Base-by-base conservation (phyloP, 2,888 invertebrate genomes). In the Apamea monoglypha region DNA sequence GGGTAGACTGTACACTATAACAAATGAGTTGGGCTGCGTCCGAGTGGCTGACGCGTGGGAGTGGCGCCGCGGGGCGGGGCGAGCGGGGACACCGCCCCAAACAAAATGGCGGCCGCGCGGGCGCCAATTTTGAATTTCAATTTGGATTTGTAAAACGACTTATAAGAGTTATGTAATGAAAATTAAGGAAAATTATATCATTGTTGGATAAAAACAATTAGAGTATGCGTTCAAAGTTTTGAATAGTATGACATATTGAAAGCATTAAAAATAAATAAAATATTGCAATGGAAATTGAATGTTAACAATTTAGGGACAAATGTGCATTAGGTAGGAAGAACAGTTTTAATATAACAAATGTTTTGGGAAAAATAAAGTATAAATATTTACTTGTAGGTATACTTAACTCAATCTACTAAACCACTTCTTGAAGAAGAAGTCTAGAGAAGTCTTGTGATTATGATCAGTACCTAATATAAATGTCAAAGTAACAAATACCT, bases 41-140 rank as follows among this genome's bases (percentile, higher is more conserved):
- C 94, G 96, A 96, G 96, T 96, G 94, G 93, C 93, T 94, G 93
- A 87, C 90, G 93, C 94, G 93, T 93, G 94, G 96, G 97, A 94
- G 96, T 95, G 96, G 96, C 95, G 90, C 94, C 91, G 93, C 93
- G 95, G 95, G 97, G 97, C 97, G 96, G 96, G 94, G 95, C 97
- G 89, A 84, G 94, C 93, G 94, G 95, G 96, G 96, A 92, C 92
- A 92, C 96, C 97, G 97, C 97, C 97, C 96, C 92, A 96, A 97
- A 97, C 97, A 97, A 97, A 97, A 97, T 97, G 97, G 97, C 97
- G 95, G 95, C 95, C 92, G 94, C 94, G 94, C 94, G 94, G 97
- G 97, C 97, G 97, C 97, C 97, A 97, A 97, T 92, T 94, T 96
- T 94, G 93, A 97, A 96, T 95, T 95, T 91, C 76, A 86, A 91